These are phyloP conservation scores for Melanocharis versteri DNA, from an alignment of 2,113 vertebrate genomes.

Conservation along the genomic window DNA sequence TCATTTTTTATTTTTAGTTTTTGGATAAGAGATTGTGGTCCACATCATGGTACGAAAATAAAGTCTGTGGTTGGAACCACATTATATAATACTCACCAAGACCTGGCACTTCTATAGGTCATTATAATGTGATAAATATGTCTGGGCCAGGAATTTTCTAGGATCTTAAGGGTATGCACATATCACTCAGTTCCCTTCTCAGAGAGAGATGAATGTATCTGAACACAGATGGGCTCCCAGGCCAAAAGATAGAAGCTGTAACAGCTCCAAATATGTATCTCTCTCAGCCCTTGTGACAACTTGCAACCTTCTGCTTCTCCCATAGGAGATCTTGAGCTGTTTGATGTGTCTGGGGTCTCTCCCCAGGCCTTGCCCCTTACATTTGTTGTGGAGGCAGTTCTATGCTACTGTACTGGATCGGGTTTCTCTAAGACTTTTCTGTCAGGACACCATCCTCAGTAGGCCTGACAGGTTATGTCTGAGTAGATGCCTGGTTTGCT, in stretches of 20 bases:
- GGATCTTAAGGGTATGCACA: background rate
- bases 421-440: background rate
- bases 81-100: conserved; percentile 1
- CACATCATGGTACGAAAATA: background rate
- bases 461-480: background rate
- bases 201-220: background rate
- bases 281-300: background rate
- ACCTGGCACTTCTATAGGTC: conserved; percentile 2
- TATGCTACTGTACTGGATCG: background rate
- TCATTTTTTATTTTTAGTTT: background rate
- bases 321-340: accelerated
- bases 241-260: background rate
- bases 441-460: background rate
- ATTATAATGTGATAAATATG: background rate
- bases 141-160: background rate
- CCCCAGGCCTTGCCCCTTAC: background rate
- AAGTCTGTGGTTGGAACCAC: conserved; percentile 10
- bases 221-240: background rate
- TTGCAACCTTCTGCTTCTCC: background rate
- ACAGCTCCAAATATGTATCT: background rate
- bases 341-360: background rate
- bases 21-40: background rate
- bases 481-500: background rate
- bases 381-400: background rate
- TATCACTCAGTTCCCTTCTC: background rate